These are phyloP conservation scores for Scaptomyza tumidula DNA, from an alignment of 2,888 invertebrate species.

Conservation along the genomic window DNA sequence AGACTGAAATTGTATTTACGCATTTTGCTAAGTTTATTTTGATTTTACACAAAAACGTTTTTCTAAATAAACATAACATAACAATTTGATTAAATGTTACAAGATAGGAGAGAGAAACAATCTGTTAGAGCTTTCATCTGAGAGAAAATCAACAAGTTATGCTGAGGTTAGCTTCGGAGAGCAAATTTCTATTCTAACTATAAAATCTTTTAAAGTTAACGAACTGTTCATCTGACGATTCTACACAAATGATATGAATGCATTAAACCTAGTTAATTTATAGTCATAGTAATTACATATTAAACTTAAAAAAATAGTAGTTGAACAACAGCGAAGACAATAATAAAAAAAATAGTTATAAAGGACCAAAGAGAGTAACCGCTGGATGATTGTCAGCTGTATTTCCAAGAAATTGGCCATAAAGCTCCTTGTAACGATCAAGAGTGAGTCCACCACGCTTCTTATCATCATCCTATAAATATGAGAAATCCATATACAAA, in stretches of 20 bases:
- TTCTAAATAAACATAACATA: conserved; percentile 60
- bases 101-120: conserved; percentile 65
- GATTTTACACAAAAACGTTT: conserved; percentile 56
- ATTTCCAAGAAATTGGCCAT: conserved; percentile 92
- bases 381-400: conserved; percentile 90
- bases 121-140: conserved; percentile 61
- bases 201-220: conserved; percentile 64
- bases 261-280: conserved; percentile 70
- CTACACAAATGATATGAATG: conserved; percentile 75
- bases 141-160: conserved; percentile 65
- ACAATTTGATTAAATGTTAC: conserved; percentile 63
- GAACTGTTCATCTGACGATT: conserved; percentile 76
- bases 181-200: conserved; percentile 70
- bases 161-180: conserved; percentile 65
- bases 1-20: conserved; percentile 30
- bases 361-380: conserved; percentile 91
- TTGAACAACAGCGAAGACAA: conserved; percentile 84
- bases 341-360: conserved; percentile 83
- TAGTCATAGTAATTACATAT: conserved; percentile 79
- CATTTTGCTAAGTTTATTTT: conserved; percentile 59
- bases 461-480: conserved; percentile 90
- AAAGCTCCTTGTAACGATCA: conserved; percentile 92
- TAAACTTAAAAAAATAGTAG: conserved; percentile 79
- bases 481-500: not conserved
- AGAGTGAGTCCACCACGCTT: conserved; percentile 91